Evolutionary conservation across 1,140 invertebrate genomes (phyloP), one percentile per base, ranked within the genome.

Genomic region (Drosophila kanapiae): DNA sequence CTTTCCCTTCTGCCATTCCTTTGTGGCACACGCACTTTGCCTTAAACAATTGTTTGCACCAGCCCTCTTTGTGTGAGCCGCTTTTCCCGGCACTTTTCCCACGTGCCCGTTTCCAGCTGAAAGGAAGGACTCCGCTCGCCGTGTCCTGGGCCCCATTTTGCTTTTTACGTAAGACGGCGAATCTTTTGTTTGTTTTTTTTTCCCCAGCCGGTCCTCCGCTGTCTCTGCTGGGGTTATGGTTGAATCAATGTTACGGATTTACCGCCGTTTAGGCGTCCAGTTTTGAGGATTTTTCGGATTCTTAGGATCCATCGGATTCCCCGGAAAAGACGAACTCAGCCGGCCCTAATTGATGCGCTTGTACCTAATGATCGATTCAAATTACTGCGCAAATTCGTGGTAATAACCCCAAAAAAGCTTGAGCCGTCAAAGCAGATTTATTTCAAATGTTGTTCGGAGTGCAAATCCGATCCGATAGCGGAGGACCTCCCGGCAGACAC

Each of bases 11-110:
- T 13, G 23, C 49, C 31, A 14, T 45, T 48, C 47, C 64, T 51
- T 76, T 77, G 65, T 71, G 35, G 38, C 67, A 14, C 48, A 80
- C 83, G 83, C 83, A 86, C 67, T 86, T 75, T 86, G 70, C 43
- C 75, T 82, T 74, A 71, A 82, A 80, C 83, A 87, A 87, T 87
- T 88, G 84, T 82, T 79, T 72, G 61, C 61, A 27, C 33, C 45
- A 45, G 42, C 18, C 45, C 27, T 40, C 54, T 48, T 67, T 80
- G 77, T 67, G 47, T 35, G 63, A 43, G n/a, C n/a, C 37, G 65
- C 60, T 38, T 69, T 69, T 69, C 31, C 27, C 48, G 13, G 61
- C 14, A 35, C 63, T 67, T 82, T 69, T 85, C 78, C 75, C 78
- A 74, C 48, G 31, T 64, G 82, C 49, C 63, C 69, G 38, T 38